A percentile compares a stretch with the other conserved stretches of the same genome.
phyloP scores from a whole-genome alignment of 2,113 vertebrate genomes.

The Corythaixoides concolor region DNA sequence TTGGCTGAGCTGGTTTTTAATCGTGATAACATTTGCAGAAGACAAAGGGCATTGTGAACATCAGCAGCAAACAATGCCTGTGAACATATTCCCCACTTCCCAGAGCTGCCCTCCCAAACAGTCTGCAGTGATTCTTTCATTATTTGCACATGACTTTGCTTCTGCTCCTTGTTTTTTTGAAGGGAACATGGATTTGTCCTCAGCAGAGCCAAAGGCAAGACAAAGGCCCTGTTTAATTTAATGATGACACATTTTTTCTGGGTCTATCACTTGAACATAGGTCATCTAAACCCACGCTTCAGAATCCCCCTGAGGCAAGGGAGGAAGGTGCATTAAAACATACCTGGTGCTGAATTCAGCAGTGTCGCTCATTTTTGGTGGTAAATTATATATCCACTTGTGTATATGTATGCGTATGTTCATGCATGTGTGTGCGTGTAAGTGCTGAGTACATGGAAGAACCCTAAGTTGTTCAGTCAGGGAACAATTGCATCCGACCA shows the following conservation, averaged over 20 bases:
- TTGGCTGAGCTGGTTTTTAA: not conserved
- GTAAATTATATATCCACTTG: not conserved
- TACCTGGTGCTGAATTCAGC: slow-evolving; percentile 19
- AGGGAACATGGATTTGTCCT: not conserved
- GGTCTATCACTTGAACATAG: not conserved
- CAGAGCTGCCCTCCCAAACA: not conserved
- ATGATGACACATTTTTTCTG: not conserved
- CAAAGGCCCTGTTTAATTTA: not conserved
- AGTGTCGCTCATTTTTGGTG: not conserved
- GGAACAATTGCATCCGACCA: not conserved
- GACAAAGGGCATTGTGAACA: slow-evolving; percentile 25
- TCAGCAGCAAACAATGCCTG: slow-evolving; percentile 20
- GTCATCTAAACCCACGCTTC: not conserved
- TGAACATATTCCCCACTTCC: not conserved
- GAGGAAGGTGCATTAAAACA: not conserved
- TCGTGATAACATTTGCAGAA: slow-evolving; percentile 17
- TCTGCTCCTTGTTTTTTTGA: not conserved
- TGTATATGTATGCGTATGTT: not conserved
- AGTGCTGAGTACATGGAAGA: not conserved
- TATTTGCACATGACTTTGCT: slow-evolving; percentile 1
- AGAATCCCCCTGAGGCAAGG: not conserved
- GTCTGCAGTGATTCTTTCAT: not conserved
- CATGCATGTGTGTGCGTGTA: not conserved
- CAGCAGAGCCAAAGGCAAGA: not conserved
- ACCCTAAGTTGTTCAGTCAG: not conserved